Base-by-base conservation (phyloP, 2,888 invertebrate genomes). In the Amphimallon solstitiale region DNA sequence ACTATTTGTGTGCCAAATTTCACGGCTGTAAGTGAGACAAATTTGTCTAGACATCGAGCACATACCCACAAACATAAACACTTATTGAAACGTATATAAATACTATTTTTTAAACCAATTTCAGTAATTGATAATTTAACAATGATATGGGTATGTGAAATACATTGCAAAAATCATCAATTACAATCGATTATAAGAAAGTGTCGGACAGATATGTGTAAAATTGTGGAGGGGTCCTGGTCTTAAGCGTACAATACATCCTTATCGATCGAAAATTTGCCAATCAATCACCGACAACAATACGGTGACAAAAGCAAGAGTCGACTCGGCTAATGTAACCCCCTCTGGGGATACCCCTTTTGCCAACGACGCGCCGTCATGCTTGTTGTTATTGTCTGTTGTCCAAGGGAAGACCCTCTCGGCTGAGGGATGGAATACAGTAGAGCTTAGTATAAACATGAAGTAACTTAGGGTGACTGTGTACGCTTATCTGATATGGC, bases 231-330 rank as follows among this genome's bases (percentile, higher is more conserved):
- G 9, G 56, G 29, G 14, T 59, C 56, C 23, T 14, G 15, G 19
- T 2, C 19, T 19, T 38, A 29, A 29, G 9, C 21, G 19, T 38
- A 15, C 29, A 5, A 29, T 29, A 5, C 29, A 59, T 21, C 38
- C 43, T 29, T 59, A 59, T 59, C 56, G 56, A 59, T 59, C 43
- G 23, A 59, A 34, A 43, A 51, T 62, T 54, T 52, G 63, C 67
- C 72, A 71, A 78, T 78, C 78, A 76, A 77, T 78, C 78, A 77
- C 66, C 49, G 61, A 68, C 69, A 77, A 77, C 75, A 76, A 76
- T 75, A 74, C 74, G 74, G 74, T 76, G 77, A 77, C 77, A 78
- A 74, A 72, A 71, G 75, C 77, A 77, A 76, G 77, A 75, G 74
- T 71, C 66, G 68, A 59, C 4, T 43, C 29, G 56, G 65, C 64